Conservation (phyloP, 2,797 vertebrate species). For the Menidia menidia region DNA sequence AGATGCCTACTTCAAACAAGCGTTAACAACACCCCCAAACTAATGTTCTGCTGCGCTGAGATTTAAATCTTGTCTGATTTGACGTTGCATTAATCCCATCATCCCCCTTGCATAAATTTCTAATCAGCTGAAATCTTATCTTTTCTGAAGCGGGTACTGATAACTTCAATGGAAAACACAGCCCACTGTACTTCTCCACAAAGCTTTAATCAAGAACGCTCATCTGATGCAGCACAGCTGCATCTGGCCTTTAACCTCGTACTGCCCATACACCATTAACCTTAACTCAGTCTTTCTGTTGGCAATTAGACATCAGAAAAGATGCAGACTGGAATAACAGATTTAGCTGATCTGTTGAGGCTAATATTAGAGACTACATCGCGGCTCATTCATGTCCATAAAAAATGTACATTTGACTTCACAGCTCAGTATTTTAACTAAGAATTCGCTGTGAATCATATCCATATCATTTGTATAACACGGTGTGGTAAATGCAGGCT, state of each 20-base stretch:
- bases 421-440: constrained; percentile 24
- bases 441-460: constrained; percentile 18
- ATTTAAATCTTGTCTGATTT: constrained; percentile 36
- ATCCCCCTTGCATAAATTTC: constrained; percentile 10
- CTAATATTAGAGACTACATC: constrained; percentile 26
- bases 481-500: constrained; percentile 38
- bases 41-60: constrained; percentile 25
- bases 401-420: constrained; percentile 11
- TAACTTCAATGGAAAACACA: constrained; percentile 25
- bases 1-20: constrained; percentile 21
- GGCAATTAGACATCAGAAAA: constrained; percentile 49
- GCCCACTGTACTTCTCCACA: neutral
- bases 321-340: constrained; percentile 46
- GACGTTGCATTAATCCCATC: constrained; percentile 14
- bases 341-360: constrained; percentile 33
- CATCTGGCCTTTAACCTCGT: constrained; percentile 45
- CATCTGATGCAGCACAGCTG: constrained; percentile 34
- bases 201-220: constrained; percentile 45
- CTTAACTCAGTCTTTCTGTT: constrained; percentile 45
- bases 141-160: constrained; percentile 7
- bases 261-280: constrained; percentile 67
- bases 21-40: constrained; percentile 16
- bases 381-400: constrained; percentile 22
- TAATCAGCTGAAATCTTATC: constrained; percentile 34
- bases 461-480: constrained; percentile 27